Evolutionary conservation across 2,113 vertebrate species (phyloP).

Genomic region (Axis porcinus): DNA sequence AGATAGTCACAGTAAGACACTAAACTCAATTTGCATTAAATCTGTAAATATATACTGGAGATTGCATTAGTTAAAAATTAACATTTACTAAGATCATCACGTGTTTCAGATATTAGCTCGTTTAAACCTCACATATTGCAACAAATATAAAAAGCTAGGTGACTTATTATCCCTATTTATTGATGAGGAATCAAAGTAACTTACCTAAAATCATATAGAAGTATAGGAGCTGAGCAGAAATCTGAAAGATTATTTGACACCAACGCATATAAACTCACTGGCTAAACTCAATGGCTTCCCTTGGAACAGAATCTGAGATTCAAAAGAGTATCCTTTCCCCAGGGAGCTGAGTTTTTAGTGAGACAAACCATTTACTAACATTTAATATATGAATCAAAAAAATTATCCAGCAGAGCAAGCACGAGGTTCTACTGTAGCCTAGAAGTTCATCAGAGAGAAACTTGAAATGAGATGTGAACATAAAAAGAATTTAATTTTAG

Average conservation of each 20-base stretch:
- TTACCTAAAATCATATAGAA: neutral
- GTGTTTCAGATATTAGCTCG: neutral
- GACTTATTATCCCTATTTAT: neutral
- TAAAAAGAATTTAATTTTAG: neutral
- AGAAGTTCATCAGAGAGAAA: neutral
- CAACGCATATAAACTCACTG: neutral
- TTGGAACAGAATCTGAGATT: neutral
- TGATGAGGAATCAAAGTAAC: neutral
- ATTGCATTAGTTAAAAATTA: neutral
- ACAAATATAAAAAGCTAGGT: neutral
- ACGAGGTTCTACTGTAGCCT: neutral
- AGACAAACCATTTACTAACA: neutral
- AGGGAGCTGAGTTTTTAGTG: neutral
- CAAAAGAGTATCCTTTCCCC: neutral
- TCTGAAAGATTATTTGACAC: neutral
- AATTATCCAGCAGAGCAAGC: neutral
- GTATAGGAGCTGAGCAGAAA: neutral
- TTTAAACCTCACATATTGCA: neutral
- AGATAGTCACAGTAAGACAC: neutral
- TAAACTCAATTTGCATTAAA: neutral
- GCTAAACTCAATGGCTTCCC: neutral
- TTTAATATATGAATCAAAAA: neutral
- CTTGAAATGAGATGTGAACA: neutral
- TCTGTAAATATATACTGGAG: neutral
- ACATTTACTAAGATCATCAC: neutral